Base-by-base conservation (phyloP, 2,888 invertebrate genomes). In the Baronia brevicornis region DNA sequence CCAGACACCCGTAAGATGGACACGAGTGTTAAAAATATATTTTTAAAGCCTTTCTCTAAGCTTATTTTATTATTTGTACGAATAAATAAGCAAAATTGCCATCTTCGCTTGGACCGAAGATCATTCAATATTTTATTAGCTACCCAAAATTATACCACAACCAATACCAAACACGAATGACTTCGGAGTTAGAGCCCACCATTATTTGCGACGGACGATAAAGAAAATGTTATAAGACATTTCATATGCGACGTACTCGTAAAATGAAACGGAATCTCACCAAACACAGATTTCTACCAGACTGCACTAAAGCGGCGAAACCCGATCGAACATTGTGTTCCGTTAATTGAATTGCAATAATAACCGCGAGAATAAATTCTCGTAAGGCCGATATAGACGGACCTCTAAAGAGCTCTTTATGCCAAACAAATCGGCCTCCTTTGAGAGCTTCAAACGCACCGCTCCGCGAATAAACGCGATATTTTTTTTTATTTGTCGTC, bases 311-410 rank as follows among this genome's bases (percentile, higher is more conserved):
- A 45, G 71, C 30, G 25, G 25, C 23, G 36, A 63, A 72, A 71
- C 68, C 64, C 59, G 75, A 70, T 51, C 65, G 67, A 65, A 62
- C 66, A 64, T 65, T 69, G 70, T 62, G 52, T 45, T 37, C 51
- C 63, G 68, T 73, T 80, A 80, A 80, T 80, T 84, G 77, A 80
- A 84, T 73, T 66, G 82, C 77, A 77, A 78, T 82, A 82, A 74
- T 77, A 77, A 75, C 65, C 54, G 65, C 51, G 52, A 54, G 63
- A 71, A 75, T 78, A 77, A 70, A 75, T 70, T 75, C 74, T 55
- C 70, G 68, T 68, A 58, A 68, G 64, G 51, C 60, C 64, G 62
- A 71, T 73, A 74, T 61, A 60, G 58, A 55, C 43, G 50, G 54
- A 47, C 56, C 64, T 60, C 61, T 71, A 78, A 77, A 73, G 70